Evolutionary conservation across 2,888 invertebrate genomes (phyloP).

Genomic region (Synanthedon andrenaeformis): DNA sequence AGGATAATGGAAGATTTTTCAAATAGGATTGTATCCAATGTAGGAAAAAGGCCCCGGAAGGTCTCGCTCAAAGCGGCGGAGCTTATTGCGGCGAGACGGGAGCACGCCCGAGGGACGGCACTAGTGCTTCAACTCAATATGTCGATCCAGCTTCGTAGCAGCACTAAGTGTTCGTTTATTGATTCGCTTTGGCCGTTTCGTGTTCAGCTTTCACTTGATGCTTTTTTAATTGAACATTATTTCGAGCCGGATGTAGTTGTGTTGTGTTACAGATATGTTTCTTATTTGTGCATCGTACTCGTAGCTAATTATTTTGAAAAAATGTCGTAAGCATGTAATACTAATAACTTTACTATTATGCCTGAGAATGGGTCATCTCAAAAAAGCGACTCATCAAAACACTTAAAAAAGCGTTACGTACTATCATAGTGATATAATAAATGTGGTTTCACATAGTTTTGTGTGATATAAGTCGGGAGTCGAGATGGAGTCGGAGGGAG

Average conservation of each 20-base stretch:
- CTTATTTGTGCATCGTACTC: too few relatives aligned
- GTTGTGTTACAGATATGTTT: not conserved
- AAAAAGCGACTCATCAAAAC: too few relatives aligned
- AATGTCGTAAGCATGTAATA: too few relatives aligned
- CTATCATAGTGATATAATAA: too few relatives aligned
- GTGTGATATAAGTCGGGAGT: too few relatives aligned
- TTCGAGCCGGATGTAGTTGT: slow-evolving; percentile 1
- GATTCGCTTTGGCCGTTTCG: not conserved
- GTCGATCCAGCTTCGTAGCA: too few relatives aligned
- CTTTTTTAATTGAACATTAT: slow-evolving; percentile 3
- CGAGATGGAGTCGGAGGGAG: too few relatives aligned
- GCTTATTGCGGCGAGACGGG: not conserved
- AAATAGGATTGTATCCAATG: slow-evolving; percentile 11
- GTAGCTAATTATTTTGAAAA: too few relatives aligned
- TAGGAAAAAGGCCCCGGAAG: slow-evolving; percentile 7
- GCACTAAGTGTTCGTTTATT: not conserved
- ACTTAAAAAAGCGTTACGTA: too few relatives aligned
- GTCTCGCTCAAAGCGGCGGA: not conserved
- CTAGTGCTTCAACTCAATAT: not conserved
- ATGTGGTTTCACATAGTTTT: too few relatives aligned
- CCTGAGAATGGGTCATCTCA: too few relatives aligned
- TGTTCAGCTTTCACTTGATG: slow-evolving; percentile 1
- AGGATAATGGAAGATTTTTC: not conserved
- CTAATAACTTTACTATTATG: too few relatives aligned
- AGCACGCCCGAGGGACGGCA: slow-evolving; percentile 12